Conservation (phyloP, 2,113 vertebrate species). For the Pluvialis apricaria region DNA sequence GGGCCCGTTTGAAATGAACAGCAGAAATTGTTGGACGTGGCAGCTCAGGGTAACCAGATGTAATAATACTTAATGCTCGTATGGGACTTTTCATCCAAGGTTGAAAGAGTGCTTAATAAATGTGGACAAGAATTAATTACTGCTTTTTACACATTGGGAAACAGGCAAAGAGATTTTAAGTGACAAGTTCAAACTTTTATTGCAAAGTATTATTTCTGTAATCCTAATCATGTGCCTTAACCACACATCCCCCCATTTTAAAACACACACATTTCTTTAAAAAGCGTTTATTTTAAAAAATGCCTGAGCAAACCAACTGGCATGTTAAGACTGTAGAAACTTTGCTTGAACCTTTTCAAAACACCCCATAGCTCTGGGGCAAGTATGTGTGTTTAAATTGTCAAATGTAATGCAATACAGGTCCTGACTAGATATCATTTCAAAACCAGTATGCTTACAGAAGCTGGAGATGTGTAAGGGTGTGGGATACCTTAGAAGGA, state of each 20-base stretch:
- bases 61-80: not conserved
- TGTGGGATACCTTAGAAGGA: not conserved
- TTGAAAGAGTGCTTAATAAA: conserved; percentile 20
- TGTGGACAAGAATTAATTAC: not conserved
- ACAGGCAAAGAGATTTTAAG: not conserved
- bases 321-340: not conserved
- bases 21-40: not conserved
- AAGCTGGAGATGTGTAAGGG: not conserved
- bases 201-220: not conserved
- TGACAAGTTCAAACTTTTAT: not conserved
- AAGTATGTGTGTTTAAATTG: not conserved
- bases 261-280: not conserved
- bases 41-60: not conserved
- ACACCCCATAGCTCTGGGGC: not conserved
- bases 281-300: not conserved
- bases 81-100: not conserved
- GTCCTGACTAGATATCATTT: not conserved
- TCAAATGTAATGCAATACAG: not conserved
- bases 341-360: not conserved
- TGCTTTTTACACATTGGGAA: not conserved
- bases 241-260: not conserved
- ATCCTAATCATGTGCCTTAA: not conserved
- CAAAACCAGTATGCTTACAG: not conserved
- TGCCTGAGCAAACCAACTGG: not conserved
- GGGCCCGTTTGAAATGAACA: not conserved